Evolutionary conservation across 2,113 vertebrate genomes (phyloP).

Genomic region (Capricornis sumatraensis): DNA sequence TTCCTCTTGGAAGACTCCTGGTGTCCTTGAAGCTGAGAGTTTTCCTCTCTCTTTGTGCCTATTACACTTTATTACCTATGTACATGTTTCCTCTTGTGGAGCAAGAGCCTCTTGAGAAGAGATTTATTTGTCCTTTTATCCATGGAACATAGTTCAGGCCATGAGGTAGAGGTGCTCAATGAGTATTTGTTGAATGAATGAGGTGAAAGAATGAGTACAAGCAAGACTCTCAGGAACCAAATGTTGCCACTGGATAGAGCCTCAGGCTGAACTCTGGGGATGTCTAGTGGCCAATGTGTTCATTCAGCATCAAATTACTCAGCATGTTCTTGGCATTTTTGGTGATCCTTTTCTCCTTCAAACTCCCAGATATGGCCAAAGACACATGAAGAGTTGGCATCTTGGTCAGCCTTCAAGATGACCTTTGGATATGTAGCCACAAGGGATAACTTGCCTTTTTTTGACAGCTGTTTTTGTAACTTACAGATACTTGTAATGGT

Average conservation of each 20-base stretch:
- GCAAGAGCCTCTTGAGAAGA: neutral
- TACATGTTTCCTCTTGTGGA: neutral
- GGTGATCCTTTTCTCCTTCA: neutral
- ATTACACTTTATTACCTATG: neutral
- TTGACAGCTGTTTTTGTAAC: constrained; percentile 21
- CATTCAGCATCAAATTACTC: neutral
- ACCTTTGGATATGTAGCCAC: neutral
- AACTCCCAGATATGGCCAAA: neutral
- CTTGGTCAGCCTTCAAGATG: neutral
- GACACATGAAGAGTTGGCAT: neutral
- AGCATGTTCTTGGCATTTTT: neutral
- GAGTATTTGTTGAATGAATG: neutral
- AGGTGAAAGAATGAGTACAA: neutral
- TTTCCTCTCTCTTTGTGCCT: neutral
- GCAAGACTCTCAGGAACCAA: neutral
- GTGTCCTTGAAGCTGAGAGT: neutral
- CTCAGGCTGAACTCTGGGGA: no score
- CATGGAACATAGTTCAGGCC: neutral
- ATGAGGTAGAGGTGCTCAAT: neutral
- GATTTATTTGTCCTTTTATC: neutral
- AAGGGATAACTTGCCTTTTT: neutral
- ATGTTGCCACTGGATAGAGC: neutral
- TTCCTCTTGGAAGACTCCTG: neutral
- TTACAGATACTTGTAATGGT: constrained; percentile 63
- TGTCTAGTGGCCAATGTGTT: neutral